Percentiles rank a stretch among this genome's conserved stretches.
These are phyloP conservation scores for Anastatus disparis DNA, from an alignment of 1,140 invertebrate species.

Conservation along the genomic window DNA sequence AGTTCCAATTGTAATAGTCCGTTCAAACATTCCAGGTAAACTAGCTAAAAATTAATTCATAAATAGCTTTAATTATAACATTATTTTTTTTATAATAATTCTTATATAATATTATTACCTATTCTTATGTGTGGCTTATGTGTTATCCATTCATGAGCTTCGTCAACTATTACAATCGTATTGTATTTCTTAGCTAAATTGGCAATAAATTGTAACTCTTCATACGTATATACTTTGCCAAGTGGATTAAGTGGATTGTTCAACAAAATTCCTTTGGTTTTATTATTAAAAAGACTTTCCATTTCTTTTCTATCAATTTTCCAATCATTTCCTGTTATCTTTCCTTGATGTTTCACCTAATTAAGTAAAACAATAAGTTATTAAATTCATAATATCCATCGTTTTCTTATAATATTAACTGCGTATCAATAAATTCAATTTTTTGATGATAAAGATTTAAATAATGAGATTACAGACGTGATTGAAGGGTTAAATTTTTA, in stretches of 20 bases:
- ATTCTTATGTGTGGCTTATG: conserved; percentile 92
- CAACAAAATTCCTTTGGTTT: conserved; percentile 95
- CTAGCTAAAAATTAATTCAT: conserved; percentile 71
- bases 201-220: too few species aligned
- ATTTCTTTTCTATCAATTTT: conserved; percentile 86
- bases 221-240: conserved; percentile 85
- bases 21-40: conserved; percentile 95
- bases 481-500: too few species aligned
- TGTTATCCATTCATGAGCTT: conserved; percentile 99
- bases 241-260: conserved; percentile 97
- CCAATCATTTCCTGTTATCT: too few species aligned
- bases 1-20: conserved; percentile 96
- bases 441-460: too few species aligned
- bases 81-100: too few species aligned
- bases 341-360: too few species aligned
- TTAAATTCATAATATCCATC: too few species aligned
- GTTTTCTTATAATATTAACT: too few species aligned
- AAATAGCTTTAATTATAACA: background rate
- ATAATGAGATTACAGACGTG: too few species aligned
- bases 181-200: conserved; percentile 92
- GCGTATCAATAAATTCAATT: too few species aligned
- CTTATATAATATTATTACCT: too few species aligned
- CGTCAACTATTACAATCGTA: conserved; percentile 93
- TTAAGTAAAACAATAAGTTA: too few species aligned
- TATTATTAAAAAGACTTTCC: conserved; percentile 82